Evolutionary conservation across 2,113 vertebrate species (phyloP), one percentile per base, ranked within the genome.

Genomic region (Pelecanoides urinatrix): DNA sequence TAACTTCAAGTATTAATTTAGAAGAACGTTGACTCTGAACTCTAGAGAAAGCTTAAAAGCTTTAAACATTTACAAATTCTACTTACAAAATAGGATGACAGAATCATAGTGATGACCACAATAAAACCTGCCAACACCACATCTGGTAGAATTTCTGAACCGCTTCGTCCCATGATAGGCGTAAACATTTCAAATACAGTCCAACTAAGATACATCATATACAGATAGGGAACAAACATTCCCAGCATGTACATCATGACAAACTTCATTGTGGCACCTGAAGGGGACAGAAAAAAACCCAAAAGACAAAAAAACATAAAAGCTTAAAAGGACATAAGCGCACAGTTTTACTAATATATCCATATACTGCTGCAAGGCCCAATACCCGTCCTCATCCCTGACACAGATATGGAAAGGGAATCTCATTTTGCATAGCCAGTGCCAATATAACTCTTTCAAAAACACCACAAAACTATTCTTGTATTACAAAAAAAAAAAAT

Each of bases 141-240:
- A 76, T 99, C 99, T 2, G 99, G 99, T 29, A 98, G 99, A 50
- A 99, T 99, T 97, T 99, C 99, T 2, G 99, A 99, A 80, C 99
- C 99, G 34, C 99, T 99, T 83, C 99, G 99, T 19, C 99, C 99
- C 97, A 99, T 98, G 84, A 99, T 99, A 71, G 99, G 99, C 0
- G 99, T 99, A 92, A 99, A 99, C 98, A 99, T 99, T 97, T 99
- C 99, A 97, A 99, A 99, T 52, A 99, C 98, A 49, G 99, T 98
- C 99, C 99, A 99, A 94, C 99, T 98, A 80, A 99, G 98, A 94
- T 99, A 99, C 95, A 99, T 97, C 85, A 99, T 97, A 95, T 99
- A 99, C 27, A 99, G 67, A 34, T 99, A 99, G 0, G 99, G 99
- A 95, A 99, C 45, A 61, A 98, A 98, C 98, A 99, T 98, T 44